Evolutionary conservation across 2,797 vertebrate species (phyloP), one percentile per base, ranked within the genome.

Genomic region (Todus mexicanus): DNA sequence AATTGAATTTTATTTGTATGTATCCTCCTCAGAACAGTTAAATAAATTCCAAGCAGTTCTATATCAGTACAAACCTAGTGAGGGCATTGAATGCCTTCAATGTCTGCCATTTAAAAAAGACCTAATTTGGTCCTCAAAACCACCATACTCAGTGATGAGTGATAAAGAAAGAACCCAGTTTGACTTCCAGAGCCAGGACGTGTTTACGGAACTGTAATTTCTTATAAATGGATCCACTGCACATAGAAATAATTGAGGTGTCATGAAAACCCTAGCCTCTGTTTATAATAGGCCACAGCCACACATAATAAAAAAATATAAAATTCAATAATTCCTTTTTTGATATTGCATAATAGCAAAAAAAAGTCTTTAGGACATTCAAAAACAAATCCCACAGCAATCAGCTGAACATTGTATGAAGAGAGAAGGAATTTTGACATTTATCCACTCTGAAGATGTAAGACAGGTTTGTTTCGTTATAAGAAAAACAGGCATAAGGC

Each of bases 341-440:
- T 93, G 12, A 12, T 89, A 72, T 93, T 93, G 85, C 59, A 23
- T 91, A 90, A 89, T 73, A 71, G 73, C 4, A 66, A 78, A 54
- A 60, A 79, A 61, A 19, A 9, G n/a, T 61, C 48, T 80, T 83
- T 35, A 69, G 75, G 51, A 78, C 40, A 56, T 76, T 83, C 2
- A 6, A 75, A 86, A 90, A 40, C 37, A 93, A 80, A 89, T 74
- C 70, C 68, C 23, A 57, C 42, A 73, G n/a, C 45, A 88, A 56
- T 86, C 54, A 89, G 42, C 40, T 86, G 51, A 93, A 59, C 26
- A 42, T 19, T 72, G 40, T 57, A 22, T 59, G 59, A 89, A 85
- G 88, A 59, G 94, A 75, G 61, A 92, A 73, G 45, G 42, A 90
- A 89, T 89, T 85, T 76, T 86, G 89, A 35, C 63, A 64, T 88